Conservation (phyloP, 2,888 invertebrate genomes). For the Phyto melanocephala region DNA sequence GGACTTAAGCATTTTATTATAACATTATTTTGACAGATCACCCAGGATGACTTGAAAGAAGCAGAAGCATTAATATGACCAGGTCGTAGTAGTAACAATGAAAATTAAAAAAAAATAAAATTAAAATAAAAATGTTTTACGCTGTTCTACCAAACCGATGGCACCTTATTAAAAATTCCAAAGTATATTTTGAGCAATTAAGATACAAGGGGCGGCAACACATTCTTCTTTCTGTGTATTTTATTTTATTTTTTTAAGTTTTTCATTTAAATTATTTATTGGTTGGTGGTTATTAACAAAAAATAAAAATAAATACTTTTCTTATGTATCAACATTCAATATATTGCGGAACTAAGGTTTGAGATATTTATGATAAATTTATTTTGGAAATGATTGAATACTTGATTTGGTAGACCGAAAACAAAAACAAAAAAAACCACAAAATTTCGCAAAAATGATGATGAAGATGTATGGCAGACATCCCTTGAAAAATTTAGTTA, state of each 20-base stretch:
- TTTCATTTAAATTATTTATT: slow-evolving; percentile 65
- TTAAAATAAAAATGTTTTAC: slow-evolving; percentile 7
- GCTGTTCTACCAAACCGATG: slow-evolving; percentile 34
- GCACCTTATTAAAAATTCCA: slow-evolving; percentile 64
- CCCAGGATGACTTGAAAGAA: slow-evolving; percentile 67
- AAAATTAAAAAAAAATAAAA: not conserved
- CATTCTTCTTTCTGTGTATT: not conserved
- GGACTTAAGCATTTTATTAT: slow-evolving; percentile 65
- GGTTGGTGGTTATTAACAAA: slow-evolving; percentile 33
- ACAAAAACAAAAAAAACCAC: not conserved
- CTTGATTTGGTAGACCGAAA: not conserved
- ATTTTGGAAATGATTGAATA: slow-evolving; percentile 49
- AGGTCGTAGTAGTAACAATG: not conserved
- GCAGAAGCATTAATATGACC: slow-evolving; percentile 28
- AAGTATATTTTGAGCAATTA: slow-evolving; percentile 61
- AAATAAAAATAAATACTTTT: not conserved
- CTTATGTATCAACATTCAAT: not conserved
- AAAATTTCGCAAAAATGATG: slow-evolving; percentile 5
- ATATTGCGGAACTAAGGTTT: not conserved
- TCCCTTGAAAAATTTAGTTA: not conserved
- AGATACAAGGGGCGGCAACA: slow-evolving; percentile 64
- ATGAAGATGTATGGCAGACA: slow-evolving; percentile 39
- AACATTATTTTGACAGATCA: slow-evolving; percentile 68
- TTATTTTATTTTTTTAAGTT: slow-evolving; percentile 36
- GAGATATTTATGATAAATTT: slow-evolving; percentile 21